Conservation (phyloP, 1,140 invertebrate species). For the Patella vulgata region DNA sequence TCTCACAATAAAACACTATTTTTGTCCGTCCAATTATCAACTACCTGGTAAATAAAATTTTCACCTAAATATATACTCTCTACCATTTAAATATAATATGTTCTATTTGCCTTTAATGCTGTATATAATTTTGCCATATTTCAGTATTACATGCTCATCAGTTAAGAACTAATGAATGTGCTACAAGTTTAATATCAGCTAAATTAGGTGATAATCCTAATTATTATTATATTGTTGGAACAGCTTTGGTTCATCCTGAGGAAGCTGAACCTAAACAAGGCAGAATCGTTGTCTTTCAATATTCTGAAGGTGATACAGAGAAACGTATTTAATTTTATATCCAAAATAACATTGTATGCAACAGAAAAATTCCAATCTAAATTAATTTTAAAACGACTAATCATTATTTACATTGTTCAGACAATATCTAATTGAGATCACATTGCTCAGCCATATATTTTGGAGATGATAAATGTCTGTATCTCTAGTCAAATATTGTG, state of each 20-base stretch:
- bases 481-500: no score
- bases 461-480: no score
- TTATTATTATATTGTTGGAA: slow-evolving; percentile 94
- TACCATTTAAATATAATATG: neutral
- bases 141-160: slow-evolving; percentile 89
- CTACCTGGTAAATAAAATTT: neutral
- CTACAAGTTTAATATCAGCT: slow-evolving; percentile 88
- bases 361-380: neutral
- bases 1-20: no score
- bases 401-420: neutral
- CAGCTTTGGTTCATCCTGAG: slow-evolving; percentile 91
- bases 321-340: neutral
- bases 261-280: slow-evolving; percentile 93
- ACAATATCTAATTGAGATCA: neutral
- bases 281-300: slow-evolving; percentile 91
- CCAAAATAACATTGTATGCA: neutral
- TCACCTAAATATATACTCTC: neutral
- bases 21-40: no score
- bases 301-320: slow-evolving; percentile 84
- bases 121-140: slow-evolving; percentile 35
- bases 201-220: slow-evolving; percentile 91
- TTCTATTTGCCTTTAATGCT: slow-evolving; percentile 4
- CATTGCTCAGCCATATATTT: neutral
- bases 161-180: slow-evolving; percentile 88
- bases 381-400: neutral